Evolutionary conservation across 2,797 vertebrate genomes (phyloP).

Genomic region (Moxostoma hubbsi): DNA sequence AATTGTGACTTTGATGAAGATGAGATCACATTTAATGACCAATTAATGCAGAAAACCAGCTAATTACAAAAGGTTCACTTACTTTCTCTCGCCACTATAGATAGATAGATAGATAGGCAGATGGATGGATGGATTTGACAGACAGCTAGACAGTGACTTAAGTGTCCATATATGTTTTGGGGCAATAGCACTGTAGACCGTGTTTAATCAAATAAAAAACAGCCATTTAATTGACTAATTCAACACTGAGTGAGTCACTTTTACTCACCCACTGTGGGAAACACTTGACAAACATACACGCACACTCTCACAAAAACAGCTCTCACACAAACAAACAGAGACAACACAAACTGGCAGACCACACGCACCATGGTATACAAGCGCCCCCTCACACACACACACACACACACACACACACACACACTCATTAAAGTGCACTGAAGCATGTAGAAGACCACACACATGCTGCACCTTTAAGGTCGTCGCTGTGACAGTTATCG

Average conservation of each 20-base stretch:
- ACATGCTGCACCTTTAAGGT: slow-evolving; percentile 71
- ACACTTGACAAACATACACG: slow-evolving; percentile 44
- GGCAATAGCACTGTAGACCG: not conserved
- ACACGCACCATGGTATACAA: slow-evolving; percentile 52
- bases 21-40: too few relatives aligned
- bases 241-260: slow-evolving; percentile 14
- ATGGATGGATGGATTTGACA: too few relatives aligned
- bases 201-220: not conserved
- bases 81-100: too few relatives aligned
- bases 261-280: slow-evolving; percentile 35
- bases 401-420: slow-evolving; percentile 64
- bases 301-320: slow-evolving; percentile 27
- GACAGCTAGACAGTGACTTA: not conserved
- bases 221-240: not conserved
- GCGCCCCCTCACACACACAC: slow-evolving; percentile 59
- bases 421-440: slow-evolving; percentile 60
- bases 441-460: slow-evolving; percentile 58
- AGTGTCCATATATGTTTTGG: not conserved
- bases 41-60: too few relatives aligned
- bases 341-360: slow-evolving; percentile 59
- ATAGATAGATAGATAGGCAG: too few relatives aligned
- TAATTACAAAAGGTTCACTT: too few relatives aligned
- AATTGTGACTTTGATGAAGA: too few relatives aligned
- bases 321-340: slow-evolving; percentile 38
- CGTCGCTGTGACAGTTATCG: slow-evolving; percentile 72